These are phyloP conservation scores for Araneus ventricosus DNA, from an alignment of 1,140 invertebrate genomes.

Conservation along the genomic window DNA sequence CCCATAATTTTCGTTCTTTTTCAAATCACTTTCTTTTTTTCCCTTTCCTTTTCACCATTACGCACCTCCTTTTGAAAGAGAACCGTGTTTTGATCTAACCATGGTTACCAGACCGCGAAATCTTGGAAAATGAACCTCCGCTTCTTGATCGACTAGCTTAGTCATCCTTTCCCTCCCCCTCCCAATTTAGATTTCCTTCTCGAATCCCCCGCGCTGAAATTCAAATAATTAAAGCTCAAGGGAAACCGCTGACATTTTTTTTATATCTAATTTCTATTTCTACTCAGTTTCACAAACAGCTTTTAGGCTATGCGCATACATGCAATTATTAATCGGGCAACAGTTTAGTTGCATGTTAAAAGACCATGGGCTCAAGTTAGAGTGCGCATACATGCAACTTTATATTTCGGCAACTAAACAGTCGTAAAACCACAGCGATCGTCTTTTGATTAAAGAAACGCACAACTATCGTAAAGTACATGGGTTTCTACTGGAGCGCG, in stretches of 20 bases:
- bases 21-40: not conserved
- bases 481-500: no score
- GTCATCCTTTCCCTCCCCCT: not conserved
- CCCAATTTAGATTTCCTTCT: not conserved
- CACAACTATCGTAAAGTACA: no score
- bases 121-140: conserved; percentile 43
- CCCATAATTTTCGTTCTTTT: not conserved
- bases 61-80: conserved; percentile 10
- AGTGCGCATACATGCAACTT: no score
- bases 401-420: no score
- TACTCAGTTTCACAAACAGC: no score
- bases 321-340: no score
- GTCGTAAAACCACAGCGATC: no score
- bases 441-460: no score
- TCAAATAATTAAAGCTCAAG: conserved; percentile 40
- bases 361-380: no score
- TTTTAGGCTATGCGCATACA: no score
- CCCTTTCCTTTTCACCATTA: not conserved
- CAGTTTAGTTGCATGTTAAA: no score
- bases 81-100: conserved; percentile 12
- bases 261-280: not conserved
- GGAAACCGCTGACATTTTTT: not conserved
- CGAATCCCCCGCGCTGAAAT: not conserved
- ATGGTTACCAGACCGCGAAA: conserved; percentile 40
- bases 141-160: conserved; percentile 14